Conservation (phyloP, 2,113 vertebrate genomes). For the Lophura nycthemera region DNA sequence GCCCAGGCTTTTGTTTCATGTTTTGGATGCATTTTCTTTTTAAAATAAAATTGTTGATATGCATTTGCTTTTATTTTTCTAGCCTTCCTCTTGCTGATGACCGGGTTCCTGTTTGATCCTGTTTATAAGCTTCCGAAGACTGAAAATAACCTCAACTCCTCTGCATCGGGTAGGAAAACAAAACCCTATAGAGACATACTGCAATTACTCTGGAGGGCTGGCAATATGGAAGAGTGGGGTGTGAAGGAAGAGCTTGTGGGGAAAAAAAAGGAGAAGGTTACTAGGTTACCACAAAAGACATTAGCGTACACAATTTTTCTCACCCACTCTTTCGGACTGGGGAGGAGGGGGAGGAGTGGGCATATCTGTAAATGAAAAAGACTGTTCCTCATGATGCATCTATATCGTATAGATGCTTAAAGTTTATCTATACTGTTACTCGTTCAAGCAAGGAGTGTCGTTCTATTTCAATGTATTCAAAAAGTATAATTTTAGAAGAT, state of each 20-base stretch:
- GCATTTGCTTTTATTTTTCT: slow-evolving; percentile 66
- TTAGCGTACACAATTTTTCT: background rate
- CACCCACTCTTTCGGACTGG: background rate
- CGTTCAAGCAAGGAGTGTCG: background rate
- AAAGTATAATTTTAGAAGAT: background rate
- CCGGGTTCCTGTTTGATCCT: slow-evolving; percentile 68
- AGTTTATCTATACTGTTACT: background rate
- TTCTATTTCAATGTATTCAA: background rate
- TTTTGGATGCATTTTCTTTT: slow-evolving; percentile 54
- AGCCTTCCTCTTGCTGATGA: slow-evolving; percentile 73
- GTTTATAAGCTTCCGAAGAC: slow-evolving; percentile 68
- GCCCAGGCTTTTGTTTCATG: slow-evolving; percentile 63
- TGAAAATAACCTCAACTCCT: slow-evolving; percentile 56
- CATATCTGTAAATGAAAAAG: slow-evolving; percentile 5
- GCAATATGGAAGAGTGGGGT: background rate
- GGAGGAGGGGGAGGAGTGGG: slow-evolving; percentile 9
- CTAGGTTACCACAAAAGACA: slow-evolving; percentile 37
- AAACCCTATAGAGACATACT: background rate
- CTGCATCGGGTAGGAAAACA: slow-evolving; percentile 66
- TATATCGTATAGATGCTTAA: background rate
- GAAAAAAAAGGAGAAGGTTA: slow-evolving; percentile 39
- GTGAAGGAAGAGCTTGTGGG: slow-evolving; percentile 8
- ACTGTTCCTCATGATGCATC: background rate
- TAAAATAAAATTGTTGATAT: slow-evolving; percentile 52
- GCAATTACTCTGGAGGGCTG: slow-evolving; percentile 22